Evolutionary conservation across 2,113 vertebrate species (phyloP).

Genomic region (Hippopotamus amphibius): DNA sequence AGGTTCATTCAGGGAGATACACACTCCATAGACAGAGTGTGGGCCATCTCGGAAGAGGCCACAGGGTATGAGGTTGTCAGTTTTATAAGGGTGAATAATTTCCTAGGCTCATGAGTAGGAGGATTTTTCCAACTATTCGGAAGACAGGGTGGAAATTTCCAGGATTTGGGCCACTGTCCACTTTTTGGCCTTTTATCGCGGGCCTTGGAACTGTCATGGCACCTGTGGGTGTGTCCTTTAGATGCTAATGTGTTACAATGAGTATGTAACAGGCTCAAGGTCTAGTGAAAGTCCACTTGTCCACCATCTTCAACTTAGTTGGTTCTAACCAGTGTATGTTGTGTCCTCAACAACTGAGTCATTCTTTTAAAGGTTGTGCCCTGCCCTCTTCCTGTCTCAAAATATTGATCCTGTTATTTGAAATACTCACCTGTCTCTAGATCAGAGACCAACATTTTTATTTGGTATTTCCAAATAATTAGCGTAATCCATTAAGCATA

Average conservation of each 20-base stretch:
- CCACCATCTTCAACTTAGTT: background rate
- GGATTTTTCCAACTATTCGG: background rate
- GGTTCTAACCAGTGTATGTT: background rate
- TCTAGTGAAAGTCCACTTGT: background rate
- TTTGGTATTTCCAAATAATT: background rate
- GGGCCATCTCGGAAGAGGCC: background rate
- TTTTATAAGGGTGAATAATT: background rate
- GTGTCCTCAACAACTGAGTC: background rate
- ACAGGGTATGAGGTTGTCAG: background rate
- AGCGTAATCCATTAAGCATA: background rate
- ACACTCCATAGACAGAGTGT: background rate
- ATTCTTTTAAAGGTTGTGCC: background rate
- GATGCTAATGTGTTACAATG: background rate
- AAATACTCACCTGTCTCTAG: slow-evolving; percentile 10
- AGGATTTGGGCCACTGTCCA: background rate
- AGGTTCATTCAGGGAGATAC: background rate
- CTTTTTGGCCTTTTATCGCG: background rate
- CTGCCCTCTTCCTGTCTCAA: background rate
- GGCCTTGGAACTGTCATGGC: background rate
- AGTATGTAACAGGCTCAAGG: background rate
- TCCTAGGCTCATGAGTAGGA: background rate
- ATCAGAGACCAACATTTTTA: background rate
- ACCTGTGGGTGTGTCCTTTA: background rate
- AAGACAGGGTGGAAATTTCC: background rate
- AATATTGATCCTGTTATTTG: background rate